Evolutionary conservation across 2,113 vertebrate species (phyloP).

Genomic region (Dermatemys mawii): DNA sequence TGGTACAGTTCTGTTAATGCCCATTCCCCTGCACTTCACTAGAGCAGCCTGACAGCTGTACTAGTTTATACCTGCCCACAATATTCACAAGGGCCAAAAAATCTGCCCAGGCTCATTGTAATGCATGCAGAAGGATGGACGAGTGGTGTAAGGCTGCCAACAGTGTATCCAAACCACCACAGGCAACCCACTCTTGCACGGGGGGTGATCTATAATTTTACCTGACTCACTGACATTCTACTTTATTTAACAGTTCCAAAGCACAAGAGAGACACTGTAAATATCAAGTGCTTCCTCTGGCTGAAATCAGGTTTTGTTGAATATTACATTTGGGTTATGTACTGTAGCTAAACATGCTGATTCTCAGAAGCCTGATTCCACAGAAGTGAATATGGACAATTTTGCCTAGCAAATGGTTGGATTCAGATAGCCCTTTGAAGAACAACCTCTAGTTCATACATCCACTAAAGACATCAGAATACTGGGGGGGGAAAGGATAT

Average conservation of each 20-base stretch:
- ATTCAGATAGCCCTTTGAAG: neutral
- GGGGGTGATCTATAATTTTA: fast-evolving
- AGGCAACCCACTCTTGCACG: neutral
- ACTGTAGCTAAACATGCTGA: neutral
- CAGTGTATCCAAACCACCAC: neutral
- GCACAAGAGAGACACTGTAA: neutral
- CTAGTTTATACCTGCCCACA: neutral
- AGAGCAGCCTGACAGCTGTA: neutral
- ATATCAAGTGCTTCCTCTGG: neutral
- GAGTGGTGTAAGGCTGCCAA: neutral
- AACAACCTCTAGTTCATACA: neutral
- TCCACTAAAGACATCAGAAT: neutral
- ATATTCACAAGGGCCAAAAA: neutral
- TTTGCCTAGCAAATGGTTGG: neutral
- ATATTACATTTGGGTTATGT: neutral
- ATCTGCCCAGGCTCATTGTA: neutral
- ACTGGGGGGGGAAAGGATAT: neutral
- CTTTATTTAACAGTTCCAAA: neutral
- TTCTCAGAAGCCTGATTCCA: neutral
- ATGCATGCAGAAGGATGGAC: neutral
- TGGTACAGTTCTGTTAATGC: neutral
- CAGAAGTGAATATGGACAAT: neutral
- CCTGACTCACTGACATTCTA: neutral
- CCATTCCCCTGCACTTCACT: fast-evolving
- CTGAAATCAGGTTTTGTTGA: neutral